These are phyloP conservation scores for Noctua janthe DNA, from an alignment of 2,888 invertebrate genomes.

Conservation along the genomic window DNA sequence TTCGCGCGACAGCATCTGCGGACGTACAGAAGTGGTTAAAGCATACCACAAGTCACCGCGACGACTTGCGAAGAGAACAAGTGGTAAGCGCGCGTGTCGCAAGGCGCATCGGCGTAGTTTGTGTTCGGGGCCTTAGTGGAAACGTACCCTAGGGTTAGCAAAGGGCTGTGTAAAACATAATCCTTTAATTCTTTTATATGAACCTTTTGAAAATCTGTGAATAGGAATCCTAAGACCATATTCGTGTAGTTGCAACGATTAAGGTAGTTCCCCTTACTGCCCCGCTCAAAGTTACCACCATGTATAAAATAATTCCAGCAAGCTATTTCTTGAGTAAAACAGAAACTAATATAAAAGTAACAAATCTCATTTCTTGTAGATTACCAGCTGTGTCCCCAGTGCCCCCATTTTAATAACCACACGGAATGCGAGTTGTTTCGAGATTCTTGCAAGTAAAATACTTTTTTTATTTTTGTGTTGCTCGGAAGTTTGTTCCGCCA, in stretches of 20 bases:
- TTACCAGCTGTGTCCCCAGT: slow-evolving; percentile 86
- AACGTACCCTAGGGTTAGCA: not conserved
- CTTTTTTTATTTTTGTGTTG: not conserved
- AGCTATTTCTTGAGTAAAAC: not conserved
- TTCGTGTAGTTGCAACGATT: too few relatives aligned
- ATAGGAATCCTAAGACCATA: too few relatives aligned
- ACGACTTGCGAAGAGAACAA: not conserved
- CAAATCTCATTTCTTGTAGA: slow-evolving; percentile 71
- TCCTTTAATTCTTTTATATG: too few relatives aligned
- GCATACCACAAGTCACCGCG: not conserved
- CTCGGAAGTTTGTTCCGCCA: not conserved
- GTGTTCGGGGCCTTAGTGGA: not conserved
- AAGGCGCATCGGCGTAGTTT: not conserved
- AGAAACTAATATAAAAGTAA: not conserved
- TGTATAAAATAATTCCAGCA: slow-evolving; percentile 1
- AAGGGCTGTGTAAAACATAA: not conserved
- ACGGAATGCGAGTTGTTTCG: slow-evolving; percentile 86
- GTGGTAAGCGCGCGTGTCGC: not conserved
- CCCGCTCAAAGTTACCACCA: too few relatives aligned
- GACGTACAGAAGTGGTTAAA: not conserved
- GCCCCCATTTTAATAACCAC: slow-evolving; percentile 82
- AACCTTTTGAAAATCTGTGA: too few relatives aligned
- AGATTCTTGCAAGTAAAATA: slow-evolving; percentile 84
- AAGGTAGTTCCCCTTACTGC: too few relatives aligned
- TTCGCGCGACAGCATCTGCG: not conserved